Evolutionary conservation across 2,797 vertebrate genomes (phyloP), one percentile per base, ranked within the genome.

Genomic region (Prunella strophiata): DNA sequence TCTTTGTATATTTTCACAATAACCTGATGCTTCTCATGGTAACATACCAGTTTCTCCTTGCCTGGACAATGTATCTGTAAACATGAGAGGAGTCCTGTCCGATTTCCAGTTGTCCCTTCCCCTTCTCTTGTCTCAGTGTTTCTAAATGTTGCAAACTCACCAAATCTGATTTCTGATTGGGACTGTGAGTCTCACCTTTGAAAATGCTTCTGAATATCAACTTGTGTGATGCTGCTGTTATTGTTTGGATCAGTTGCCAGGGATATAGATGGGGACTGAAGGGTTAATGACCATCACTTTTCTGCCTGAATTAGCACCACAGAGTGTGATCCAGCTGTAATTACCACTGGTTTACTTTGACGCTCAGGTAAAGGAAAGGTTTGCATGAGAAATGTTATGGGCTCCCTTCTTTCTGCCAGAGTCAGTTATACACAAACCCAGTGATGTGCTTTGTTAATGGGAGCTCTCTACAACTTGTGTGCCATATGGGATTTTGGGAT

Each of bases 1-100:
- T 94, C 85, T 96, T 85, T 96, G 91, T 96, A 47, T 93, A 81
- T 95, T 96, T 97, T 95, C 84, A 93, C 77, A 96, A 92, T 95
- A 85, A 94, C 63, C 58, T 88, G 57, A 81, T 90, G 91, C 21
- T 95, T 89, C 89, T 85, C 52, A 71, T 89, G n/a, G 29, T 95
- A 77, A 66, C 85, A 92, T 91, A 94, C 94, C 93, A 95, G 86
- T 91, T 96, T 96, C 89, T 93, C 68, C 91, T 89, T 94, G 51
- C 81, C 74, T 92, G 71, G 58, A 50, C 67, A 79, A 20, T 83
- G 52, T 93, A 59, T 88, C 40, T 86, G 3, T 72, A 90, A 82
- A 73, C 10, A 1, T 61, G 71, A 87, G 68, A 89, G 45, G 70
- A 92, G 32, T 91, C 52, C 43, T 74, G 50, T 75, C 73, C 4